These are phyloP conservation scores for Brachypteracias leptosomus DNA, from an alignment of 2,113 vertebrate genomes.

Conservation along the genomic window DNA sequence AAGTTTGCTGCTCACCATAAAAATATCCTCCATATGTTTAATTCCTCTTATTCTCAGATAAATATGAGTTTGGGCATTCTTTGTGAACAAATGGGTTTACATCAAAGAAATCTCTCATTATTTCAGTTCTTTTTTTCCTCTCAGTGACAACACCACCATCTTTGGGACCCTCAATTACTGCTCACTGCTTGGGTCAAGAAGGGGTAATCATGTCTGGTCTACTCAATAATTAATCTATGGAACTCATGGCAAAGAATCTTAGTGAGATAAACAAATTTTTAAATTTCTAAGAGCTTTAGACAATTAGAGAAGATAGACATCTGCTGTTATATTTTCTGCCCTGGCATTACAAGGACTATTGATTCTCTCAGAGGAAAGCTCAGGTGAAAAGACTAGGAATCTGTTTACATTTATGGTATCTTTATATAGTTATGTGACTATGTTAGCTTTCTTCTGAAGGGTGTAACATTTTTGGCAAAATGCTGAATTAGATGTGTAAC, in stretches of 20 bases:
- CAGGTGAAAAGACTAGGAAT: neutral
- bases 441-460: neutral
- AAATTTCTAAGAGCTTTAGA: neutral
- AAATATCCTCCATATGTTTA: neutral
- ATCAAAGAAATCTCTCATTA: neutral
- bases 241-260: neutral
- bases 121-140: neutral
- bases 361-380: neutral
- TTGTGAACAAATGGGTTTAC: neutral
- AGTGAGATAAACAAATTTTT: neutral
- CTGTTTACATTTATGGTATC: neutral
- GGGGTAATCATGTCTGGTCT: neutral
- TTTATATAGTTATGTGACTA: neutral
- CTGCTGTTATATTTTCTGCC: constrained; percentile 14
- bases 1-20: neutral
- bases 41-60: neutral
- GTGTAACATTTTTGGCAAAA: neutral
- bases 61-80: neutral
- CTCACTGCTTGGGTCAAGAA: neutral
- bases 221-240: neutral
- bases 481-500: neutral
- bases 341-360: constrained; percentile 20
- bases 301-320: neutral
- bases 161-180: neutral
- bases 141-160: neutral